phyloP scores from a whole-genome alignment of 2,797 vertebrate genomes.

The Margarornis squamiger region DNA sequence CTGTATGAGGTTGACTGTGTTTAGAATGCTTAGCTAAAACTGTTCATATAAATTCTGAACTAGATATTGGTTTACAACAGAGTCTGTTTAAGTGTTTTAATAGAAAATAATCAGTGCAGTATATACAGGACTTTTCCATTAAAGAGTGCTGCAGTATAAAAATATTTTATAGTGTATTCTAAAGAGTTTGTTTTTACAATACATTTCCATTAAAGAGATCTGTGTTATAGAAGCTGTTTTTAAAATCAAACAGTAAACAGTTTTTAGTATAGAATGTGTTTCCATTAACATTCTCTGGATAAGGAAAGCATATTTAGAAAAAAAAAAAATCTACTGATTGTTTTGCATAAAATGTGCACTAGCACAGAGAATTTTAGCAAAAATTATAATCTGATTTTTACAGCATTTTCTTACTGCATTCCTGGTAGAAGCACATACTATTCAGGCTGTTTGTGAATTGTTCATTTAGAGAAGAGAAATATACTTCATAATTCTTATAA shows the following conservation, averaged over 20 bases:
- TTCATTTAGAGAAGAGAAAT: not conserved
- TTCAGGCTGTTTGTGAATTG: not conserved
- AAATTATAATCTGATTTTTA: not conserved
- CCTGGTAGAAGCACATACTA: not conserved
- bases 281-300: not conserved
- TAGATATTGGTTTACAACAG: not conserved
- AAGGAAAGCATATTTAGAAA: not conserved
- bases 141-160: not conserved
- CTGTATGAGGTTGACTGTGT: not conserved
- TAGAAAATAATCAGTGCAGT: not conserved
- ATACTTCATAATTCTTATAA: not conserved
- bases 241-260: conserved; percentile 1
- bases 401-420: not conserved
- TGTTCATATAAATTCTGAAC: not conserved
- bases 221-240: not conserved
- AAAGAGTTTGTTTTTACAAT: conserved; percentile 9
- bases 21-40: not conserved
- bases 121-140: not conserved
- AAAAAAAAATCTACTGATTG: not conserved
- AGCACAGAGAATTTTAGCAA: not conserved
- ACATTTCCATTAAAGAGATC: conserved; percentile 5
- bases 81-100: not conserved
- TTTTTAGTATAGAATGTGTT: not conserved
- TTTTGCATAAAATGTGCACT: not conserved
- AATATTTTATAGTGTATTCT: not conserved